These are phyloP conservation scores for Mythimna lalbum DNA, from an alignment of 2,888 invertebrate genomes.

Conservation along the genomic window DNA sequence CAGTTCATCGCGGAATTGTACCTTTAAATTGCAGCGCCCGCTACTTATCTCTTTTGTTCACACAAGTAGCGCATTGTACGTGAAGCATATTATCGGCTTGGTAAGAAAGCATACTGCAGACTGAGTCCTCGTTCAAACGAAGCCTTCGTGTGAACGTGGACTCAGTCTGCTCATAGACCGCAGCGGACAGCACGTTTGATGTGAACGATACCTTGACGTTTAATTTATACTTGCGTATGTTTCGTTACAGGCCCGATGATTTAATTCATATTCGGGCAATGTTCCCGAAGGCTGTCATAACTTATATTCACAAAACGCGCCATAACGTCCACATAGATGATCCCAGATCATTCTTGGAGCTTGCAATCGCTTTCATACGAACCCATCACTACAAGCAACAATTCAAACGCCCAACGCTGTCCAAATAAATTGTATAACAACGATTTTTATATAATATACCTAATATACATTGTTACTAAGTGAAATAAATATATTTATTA, in stretches of 20 bases:
- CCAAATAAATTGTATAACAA: constrained; percentile 1
- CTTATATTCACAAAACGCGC: constrained; percentile 76
- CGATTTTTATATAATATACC: neutral
- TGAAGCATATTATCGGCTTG: too few relatives aligned
- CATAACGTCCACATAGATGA: constrained; percentile 81
- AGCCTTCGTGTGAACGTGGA: too few relatives aligned
- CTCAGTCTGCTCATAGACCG: too few relatives aligned
- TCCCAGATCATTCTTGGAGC: constrained; percentile 82
- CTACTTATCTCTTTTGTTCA: too few relatives aligned
- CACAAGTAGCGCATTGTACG: too few relatives aligned
- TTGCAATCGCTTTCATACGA: constrained; percentile 81
- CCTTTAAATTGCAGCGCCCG: too few relatives aligned
- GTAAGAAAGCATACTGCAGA: too few relatives aligned
- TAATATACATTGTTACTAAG: constrained; percentile 24
- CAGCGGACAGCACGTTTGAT: too few relatives aligned
- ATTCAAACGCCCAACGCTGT: constrained; percentile 10
- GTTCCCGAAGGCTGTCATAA: constrained; percentile 81
- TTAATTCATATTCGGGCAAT: constrained; percentile 90
- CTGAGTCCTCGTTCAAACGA: too few relatives aligned
- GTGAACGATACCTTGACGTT: too few relatives aligned
- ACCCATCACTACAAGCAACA: constrained; percentile 50
- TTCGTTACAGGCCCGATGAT: constrained; percentile 86
- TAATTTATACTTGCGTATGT: neutral
- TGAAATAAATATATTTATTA: constrained; percentile 21
- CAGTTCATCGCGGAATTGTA: too few relatives aligned